phyloP scores from a whole-genome alignment of 53 echinoderm and acorn worm species.

The Arbacia lixula region DNA sequence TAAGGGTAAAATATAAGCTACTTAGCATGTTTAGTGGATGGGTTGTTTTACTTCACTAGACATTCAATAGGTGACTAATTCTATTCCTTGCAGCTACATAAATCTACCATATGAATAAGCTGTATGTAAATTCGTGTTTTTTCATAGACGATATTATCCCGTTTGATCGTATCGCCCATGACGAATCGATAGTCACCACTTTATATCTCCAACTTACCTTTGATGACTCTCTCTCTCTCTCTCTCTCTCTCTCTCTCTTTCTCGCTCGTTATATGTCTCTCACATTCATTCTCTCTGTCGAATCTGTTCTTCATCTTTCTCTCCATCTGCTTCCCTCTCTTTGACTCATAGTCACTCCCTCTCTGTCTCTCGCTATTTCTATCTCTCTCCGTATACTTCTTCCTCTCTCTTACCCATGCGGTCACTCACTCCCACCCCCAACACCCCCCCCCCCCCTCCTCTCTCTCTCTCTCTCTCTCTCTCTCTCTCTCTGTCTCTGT shows the following conservation, averaged over 20 bases:
- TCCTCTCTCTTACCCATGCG: not conserved
- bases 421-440: not conserved
- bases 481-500: not conserved
- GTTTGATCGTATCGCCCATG: no score
- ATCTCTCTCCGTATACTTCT: not conserved
- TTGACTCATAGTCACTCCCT: not conserved
- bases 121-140: no score
- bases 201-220: no score
- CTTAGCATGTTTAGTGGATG: no score
- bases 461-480: not conserved
- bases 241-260: conserved; percentile 6
- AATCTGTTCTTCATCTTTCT: not conserved
- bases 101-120: no score
- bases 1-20: no score
- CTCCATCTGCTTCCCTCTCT: not conserved
- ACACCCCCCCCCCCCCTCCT: not conserved
- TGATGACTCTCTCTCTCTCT: conserved; percentile 3
- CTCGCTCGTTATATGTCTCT: not conserved
- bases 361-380: not conserved
- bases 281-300: not conserved
- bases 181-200: no score
- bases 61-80: no score
- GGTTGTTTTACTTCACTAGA: no score
- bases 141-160: no score
- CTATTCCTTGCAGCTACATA: no score